Percentiles rank a stretch among this genome's conserved stretches.
phyloP scores from a whole-genome alignment of 2,113 vertebrate species.

The Podilymbus podiceps region DNA sequence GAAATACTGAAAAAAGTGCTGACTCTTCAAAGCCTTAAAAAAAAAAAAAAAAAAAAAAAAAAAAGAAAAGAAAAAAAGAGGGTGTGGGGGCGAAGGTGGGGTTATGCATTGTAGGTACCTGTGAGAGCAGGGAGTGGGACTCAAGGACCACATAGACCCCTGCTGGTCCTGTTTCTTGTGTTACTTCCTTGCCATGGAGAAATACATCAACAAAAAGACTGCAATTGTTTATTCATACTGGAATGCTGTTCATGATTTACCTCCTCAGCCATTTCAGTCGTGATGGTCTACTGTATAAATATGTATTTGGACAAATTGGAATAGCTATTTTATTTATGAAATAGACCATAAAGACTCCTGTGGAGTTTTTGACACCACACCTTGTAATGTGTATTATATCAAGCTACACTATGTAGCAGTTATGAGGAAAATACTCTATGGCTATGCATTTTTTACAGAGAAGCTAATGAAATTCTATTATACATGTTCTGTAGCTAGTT shows the following conservation, averaged over 20 bases:
- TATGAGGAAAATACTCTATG: constrained; percentile 23
- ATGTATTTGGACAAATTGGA: constrained; percentile 44
- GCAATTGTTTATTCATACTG: background rate
- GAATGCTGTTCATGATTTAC: background rate
- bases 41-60: background rate
- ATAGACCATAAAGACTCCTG: constrained; percentile 35
- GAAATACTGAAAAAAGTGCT: background rate
- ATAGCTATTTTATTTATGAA: constrained; percentile 52
- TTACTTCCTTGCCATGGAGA: background rate
- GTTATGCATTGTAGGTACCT: background rate
- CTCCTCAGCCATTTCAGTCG: background rate
- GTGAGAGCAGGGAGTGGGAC: background rate
- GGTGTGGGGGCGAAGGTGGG: too few species aligned
- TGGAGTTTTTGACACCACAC: constrained; percentile 52
- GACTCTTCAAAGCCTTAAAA: background rate
- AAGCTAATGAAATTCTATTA: constrained; percentile 59
- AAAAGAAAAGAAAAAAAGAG: background rate
- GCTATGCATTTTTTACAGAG: constrained; percentile 20
- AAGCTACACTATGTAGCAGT: constrained; percentile 21
- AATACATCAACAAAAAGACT: constrained; percentile 11
- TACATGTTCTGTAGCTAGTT: background rate
- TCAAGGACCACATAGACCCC: background rate
- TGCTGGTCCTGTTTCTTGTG: background rate
- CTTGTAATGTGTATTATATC: constrained; percentile 52
- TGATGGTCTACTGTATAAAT: constrained; percentile 40